Base-by-base conservation (phyloP, 2,113 vertebrate genomes). In the Nymphicus hollandicus region DNA sequence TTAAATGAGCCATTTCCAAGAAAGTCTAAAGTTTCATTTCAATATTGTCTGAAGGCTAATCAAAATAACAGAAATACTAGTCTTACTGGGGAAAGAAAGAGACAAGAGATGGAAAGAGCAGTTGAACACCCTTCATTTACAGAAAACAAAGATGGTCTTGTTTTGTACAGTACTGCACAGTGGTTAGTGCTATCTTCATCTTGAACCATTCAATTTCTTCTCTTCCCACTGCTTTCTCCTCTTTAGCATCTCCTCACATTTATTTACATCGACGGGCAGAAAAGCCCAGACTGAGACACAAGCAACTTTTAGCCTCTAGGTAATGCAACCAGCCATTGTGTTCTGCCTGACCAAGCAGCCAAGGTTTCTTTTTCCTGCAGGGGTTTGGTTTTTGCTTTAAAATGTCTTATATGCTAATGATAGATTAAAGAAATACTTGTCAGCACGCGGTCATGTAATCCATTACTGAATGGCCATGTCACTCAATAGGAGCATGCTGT, bases 141-240 rank as follows among this genome's bases (percentile, higher is more conserved):
- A 81, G 61, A 72, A 96, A 96, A 95, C 93, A 94, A 95, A 95
- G 69, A 63, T 17, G 28, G 56, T 9, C 58, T 93, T 94, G 41
- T 91, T 93, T 87, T 87, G 39, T 49, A n/a, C 50, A 73, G 44
- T 65, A 70, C 19, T 65, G 37, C 55, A 14, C 56, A 64, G n/a
- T 43, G 27, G 47, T 76, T n/a, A 90, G 76, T 49, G 24, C 66
- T 77, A 44, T 85, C 90, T 94, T 86, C 76, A 65, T 68, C 71
- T 44, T 19, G 37, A 96, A 55, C 81, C 41, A 79, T 69, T 86
- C 71, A 88, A 6, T n/a, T 61, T 79, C 66, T 33, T 69, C 25
- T 41, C 74, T 64, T 73, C 23, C 58, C 17, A 83, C 39, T 25
- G 31, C 55, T 78, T 69, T 70, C 61, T 74, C 27, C n/a, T 72